Percentiles rank a stretch among this genome's conserved stretches.
Evolutionary conservation across 2,888 invertebrate species (phyloP).

Genomic region (Mystacides longicornis): DNA sequence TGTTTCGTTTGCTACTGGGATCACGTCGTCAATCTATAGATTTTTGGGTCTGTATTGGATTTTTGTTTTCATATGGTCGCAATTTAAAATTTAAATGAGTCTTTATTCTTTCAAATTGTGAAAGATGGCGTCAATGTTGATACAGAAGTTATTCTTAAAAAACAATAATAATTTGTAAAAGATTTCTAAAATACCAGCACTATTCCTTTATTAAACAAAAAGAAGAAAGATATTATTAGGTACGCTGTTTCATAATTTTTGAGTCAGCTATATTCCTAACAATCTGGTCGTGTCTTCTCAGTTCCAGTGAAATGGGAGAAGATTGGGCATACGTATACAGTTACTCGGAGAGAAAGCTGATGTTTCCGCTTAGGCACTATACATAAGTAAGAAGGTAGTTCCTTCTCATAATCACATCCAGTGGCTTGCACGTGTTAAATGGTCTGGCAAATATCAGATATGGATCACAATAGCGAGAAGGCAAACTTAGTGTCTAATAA

Average conservation of each 20-base stretch:
- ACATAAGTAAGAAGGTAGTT: no score
- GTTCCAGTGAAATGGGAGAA: neutral
- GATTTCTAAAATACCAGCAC: no score
- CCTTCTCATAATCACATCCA: slow-evolving; percentile 15
- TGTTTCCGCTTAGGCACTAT: neutral
- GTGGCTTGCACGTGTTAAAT: slow-evolving; percentile 22
- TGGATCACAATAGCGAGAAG: neutral
- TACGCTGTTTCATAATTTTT: neutral
- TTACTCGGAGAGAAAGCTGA: neutral
- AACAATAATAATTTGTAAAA: no score
- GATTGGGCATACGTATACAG: neutral
- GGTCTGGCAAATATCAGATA: slow-evolving; percentile 26
- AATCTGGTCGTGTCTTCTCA: neutral
- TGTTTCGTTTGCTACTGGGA: no score
- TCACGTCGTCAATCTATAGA: no score
- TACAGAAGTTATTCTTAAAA: no score
- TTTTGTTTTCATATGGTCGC: no score
- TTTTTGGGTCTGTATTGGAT: no score
- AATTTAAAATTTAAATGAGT: no score
- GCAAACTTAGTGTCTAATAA: neutral
- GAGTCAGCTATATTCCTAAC: neutral
- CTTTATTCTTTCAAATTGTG: no score
- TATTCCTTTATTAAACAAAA: neutral
- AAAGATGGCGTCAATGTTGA: no score
- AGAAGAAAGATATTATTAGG: no score